Evolutionary conservation across 2,888 invertebrate genomes (phyloP), one percentile per base, ranked within the genome.

Genomic region (Nemotelus pantherinus): DNA sequence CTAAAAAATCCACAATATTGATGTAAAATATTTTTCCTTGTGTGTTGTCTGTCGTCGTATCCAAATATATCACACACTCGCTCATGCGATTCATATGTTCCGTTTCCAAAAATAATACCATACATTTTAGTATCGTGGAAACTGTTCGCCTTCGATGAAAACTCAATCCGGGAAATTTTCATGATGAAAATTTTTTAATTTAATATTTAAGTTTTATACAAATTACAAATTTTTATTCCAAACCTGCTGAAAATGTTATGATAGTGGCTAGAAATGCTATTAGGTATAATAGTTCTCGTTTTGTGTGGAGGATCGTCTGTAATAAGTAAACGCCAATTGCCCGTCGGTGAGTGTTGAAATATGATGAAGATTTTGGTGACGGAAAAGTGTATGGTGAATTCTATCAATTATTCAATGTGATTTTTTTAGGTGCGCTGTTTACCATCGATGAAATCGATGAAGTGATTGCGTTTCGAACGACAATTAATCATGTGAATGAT

Each of bases 381-480:
- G 9, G 25, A 25, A 9, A 53, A 53, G 53, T 10, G 53, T 10
- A 53, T 9, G 1, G 10, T 6, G 6, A 10, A 53, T 53, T 53
- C 10, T 53, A 1, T 6, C 10, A 10, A 53, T 9, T 10, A 6
- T 53, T 6, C 53, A 10, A 25, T 25, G 25, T 25, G 25, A 25
- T 25, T 25, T 25, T n/a, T 25, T 25, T 25, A 87, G 87, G 87
- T 65, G 84, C 83, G 77, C 87, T 91, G 80, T 90, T 92, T 81
- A 87, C 91, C 84, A 85, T 88, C 60, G 87, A 88, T 72, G 89
- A 89, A 78, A 85, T 86, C 77, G 89, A 90, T 78, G 88, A 89
- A 76, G 90, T 91, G 82, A 88, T 90, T n/a, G 92, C 91, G 50
- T 90, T 92, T 83, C 86, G 85, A 67, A 87, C 89, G 57, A 90